Conservation (phyloP, 2,888 invertebrate species). For the Archips xylosteana region DNA sequence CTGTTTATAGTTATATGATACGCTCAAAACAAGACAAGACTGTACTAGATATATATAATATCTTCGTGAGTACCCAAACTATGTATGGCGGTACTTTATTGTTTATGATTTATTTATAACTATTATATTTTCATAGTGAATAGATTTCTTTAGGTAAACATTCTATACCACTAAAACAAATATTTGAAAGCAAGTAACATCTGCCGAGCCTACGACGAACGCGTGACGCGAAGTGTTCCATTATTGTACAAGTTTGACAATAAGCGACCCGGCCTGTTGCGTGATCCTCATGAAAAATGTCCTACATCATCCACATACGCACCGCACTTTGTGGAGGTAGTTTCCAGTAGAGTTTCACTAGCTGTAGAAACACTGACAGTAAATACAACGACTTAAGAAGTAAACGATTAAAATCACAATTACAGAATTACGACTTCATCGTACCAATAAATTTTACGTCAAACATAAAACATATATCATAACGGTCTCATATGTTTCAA, state of each 20-base stretch:
- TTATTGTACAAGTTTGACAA: slow-evolving; percentile 74
- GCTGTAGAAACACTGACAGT: not conserved
- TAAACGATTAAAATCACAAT: not conserved
- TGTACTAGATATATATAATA: too few species aligned
- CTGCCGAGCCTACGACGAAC: slow-evolving; percentile 44
- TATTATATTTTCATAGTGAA: not conserved
- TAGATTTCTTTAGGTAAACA: not conserved
- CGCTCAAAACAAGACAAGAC: too few species aligned
- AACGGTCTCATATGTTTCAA: slow-evolving; percentile 81
- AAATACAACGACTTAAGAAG: not conserved
- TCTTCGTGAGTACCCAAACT: too few species aligned
- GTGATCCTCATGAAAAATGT: slow-evolving; percentile 40
- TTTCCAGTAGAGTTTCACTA: not conserved
- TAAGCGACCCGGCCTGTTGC: slow-evolving; percentile 53
- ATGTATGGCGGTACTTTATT: too few species aligned
- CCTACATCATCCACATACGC: not conserved
- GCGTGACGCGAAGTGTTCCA: slow-evolving; percentile 57
- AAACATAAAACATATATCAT: slow-evolving; percentile 82
- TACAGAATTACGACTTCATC: slow-evolving; percentile 28
- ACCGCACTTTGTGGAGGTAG: not conserved
- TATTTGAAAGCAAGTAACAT: slow-evolving; percentile 44
- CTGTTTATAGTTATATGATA: too few species aligned
- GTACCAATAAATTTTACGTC: slow-evolving; percentile 70
- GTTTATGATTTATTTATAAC: not conserved
- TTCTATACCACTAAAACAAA: not conserved